Conservation (phyloP, 2,797 vertebrate genomes). For the Cheirogaleus major region DNA sequence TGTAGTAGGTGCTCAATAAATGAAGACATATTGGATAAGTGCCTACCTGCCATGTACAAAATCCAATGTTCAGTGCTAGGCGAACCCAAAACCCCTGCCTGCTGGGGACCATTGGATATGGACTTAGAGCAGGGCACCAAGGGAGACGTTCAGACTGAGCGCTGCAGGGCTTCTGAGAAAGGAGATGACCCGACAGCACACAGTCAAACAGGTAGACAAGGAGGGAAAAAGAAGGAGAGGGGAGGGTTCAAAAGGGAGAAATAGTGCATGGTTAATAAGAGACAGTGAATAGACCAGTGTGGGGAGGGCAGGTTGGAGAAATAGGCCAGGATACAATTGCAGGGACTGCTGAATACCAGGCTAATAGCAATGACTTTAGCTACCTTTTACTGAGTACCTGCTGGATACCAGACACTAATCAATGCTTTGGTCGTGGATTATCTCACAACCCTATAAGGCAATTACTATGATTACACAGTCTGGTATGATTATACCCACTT, state of each 20-base stretch:
- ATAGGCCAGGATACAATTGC: neutral
- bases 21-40: neutral
- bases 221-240: neutral
- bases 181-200: neutral
- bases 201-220: neutral
- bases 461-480: neutral
- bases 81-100: neutral
- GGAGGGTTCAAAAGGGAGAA: neutral
- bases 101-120: neutral
- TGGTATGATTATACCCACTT: neutral
- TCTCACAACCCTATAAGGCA: neutral
- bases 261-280: neutral
- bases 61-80: neutral
- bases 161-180: neutral
- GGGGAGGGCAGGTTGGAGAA: neutral
- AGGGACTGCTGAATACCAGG: neutral
- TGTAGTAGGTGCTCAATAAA: neutral
- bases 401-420: neutral
- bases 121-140: neutral
- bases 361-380: neutral
- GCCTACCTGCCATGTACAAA: neutral
- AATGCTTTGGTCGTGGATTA: neutral
- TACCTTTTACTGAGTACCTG: neutral
- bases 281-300: neutral
- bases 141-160: neutral